Base-by-base conservation (phyloP, 2,888 invertebrate genomes). In the Nemotelus pantherinus region DNA sequence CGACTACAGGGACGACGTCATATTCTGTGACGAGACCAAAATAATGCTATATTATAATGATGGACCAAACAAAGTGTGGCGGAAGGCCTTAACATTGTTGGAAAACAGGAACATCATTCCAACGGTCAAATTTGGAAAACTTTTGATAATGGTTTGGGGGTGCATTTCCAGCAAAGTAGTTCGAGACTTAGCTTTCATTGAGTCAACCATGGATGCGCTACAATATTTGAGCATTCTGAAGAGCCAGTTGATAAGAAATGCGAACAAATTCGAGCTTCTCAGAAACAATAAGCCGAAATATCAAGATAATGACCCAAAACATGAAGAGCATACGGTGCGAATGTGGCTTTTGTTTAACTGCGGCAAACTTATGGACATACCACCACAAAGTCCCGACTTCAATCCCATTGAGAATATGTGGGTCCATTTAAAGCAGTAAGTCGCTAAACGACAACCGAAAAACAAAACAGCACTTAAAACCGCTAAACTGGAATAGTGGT, bases 11-110 rank as follows among this genome's bases (percentile, higher is more conserved):
- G 64, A 79, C 25, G 77, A 81, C 45, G 65, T 79, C 39, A 79
- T 79, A 77, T 79, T 79, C 68, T 80, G 77, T 57, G 77, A 79
- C 57, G 77, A 80, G 45, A 78, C 79, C 0, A 79, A 80, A 70
- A 78, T 79, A 2, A 80, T 80, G 78, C 63, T 80, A n/a, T 79
- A 79, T 68, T 79, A 80, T 55, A 79, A 81, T 60, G 79, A 80
- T 63, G 78, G 68, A 58, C 80, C 79, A 39, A 77, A 55, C 48
- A 77, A 47, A 77, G 80, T 80, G 58, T 80, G 79, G 77, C 47
- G 78, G 5, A 78, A 77, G n/a, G 57, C 78, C 0, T 70, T 78
- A 39, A 75, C 68, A 71, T 25, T 25, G 25, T 25, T 25, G 25
- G 25, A 25, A 25, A 25, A 25, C 25, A 25, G 25, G 25, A 25